Base-by-base conservation (phyloP, 2,888 invertebrate species). In the Drosophila melanocephala region DNA sequence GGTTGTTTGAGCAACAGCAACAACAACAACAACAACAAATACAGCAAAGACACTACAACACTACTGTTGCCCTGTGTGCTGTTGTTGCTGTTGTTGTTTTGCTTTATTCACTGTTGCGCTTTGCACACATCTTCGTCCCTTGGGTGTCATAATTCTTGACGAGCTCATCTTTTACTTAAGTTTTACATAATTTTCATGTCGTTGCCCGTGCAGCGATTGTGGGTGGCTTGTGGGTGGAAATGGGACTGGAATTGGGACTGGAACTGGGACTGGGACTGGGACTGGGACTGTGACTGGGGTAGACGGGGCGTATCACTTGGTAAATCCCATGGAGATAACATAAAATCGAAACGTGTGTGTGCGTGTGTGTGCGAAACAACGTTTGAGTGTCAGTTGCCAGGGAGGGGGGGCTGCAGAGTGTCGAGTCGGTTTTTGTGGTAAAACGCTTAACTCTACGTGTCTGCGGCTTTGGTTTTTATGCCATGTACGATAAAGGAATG, bases 121-220 rank as follows among this genome's bases (percentile, higher is more conserved):
- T 76, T 80, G 77, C 83, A 80, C 80, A 84, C 75, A 81, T 75
- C 82, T 85, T 71, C 77, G 85, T 92, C 93, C 92, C 93, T 74
- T 72, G 93, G 91, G 93, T 93, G 92, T 93, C 93, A 93, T 93
- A 93, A 93, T 91, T 93, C 91, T 89, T 92, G 93, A 93, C 92
- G 91, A 93, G 93, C 93, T 93, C 93, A 93, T 93, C 93, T 93
- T 92, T 93, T 93, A 93, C 93, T 93, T 93, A 93, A 93, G 92
- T 93, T 93, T 93, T 93, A 92, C 92, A 93, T 93, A 93, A 92
- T 93, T 92, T 86, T 92, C 90, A 90, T 90, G 87, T 88, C 79
- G 92, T 89, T 87, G 91, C 59, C 75, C 69, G 84, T 64, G 51
- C 72, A 56, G 59, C 51, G 74, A 28, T 56, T 37, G 57, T 55